Base-by-base conservation (phyloP, 2,888 invertebrate genomes). In the Leptarthrus brevirostris region DNA sequence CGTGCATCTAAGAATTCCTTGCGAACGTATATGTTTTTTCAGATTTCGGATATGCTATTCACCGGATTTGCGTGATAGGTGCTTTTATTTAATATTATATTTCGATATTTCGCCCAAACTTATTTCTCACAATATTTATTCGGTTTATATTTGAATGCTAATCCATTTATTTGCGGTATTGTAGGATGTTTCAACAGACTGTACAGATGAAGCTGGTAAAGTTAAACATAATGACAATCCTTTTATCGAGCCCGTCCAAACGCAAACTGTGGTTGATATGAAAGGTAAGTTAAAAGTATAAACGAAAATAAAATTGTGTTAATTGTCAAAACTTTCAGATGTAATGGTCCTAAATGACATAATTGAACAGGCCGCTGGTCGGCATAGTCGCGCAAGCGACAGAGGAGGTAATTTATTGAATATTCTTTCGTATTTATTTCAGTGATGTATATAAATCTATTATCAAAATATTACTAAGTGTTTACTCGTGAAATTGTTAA, bases 331-430 rank as follows among this genome's bases (percentile, higher is more conserved):
- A 24, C 18, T 52, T 22, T 56, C 88, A 97, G 97, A 98, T 89
- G 96, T 97, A 77, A 95, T 97, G 95, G 97, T 97, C 80, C 88
- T 97, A 81, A 97, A 96, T 84, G 96, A 97, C 85, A 96, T 98
- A 81, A 95, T 97, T 80, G 96, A 97, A 84, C 97, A 97, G 88
- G 97, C 94, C 74, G 93, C 96, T 75, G 93, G 94, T 79, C 89
- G 93, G 83, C 94, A 94, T 82, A 94, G 94, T 86, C 89, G 92
- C 82, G 90, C 92, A 75, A 93, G 93, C 83, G 95, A 95, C 78
- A 93, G 93, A 85, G 93, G 93, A 90, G 94, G 94, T 95, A 92
- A 89, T 88, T 58, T 2, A 47, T 54, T 54, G 2, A n/a, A 24
- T 22, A 12, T 54, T 47, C 16, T 16, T 47, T 66, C 24, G 24